These are phyloP conservation scores for Drosophila triauraria DNA, from an alignment of 1,140 invertebrate species.

Conservation along the genomic window DNA sequence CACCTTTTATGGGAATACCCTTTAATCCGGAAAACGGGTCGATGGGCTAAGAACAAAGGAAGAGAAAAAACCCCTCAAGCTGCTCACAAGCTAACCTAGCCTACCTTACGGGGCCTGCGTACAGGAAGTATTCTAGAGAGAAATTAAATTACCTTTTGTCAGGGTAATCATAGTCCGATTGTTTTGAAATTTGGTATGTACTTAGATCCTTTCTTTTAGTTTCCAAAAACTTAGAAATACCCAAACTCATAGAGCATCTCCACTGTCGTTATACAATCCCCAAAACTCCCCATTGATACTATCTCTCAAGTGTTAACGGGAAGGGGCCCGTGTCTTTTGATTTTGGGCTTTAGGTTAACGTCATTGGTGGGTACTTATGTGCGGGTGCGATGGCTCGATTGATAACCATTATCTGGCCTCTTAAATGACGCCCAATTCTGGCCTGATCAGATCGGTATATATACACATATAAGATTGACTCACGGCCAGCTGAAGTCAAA, in stretches of 20 bases:
- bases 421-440: conserved; percentile 12
- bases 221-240: neutral
- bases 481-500: conserved; percentile 35
- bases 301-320: conserved; percentile 35
- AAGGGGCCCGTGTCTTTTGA: conserved; percentile 32
- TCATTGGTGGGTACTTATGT: conserved; percentile 33
- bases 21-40: neutral
- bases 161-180: neutral
- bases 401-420: conserved; percentile 43
- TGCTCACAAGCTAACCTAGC: neutral
- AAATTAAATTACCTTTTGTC: neutral
- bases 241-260: conserved; percentile 1
- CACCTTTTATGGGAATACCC: conserved; percentile 28
- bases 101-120: neutral
- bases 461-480: conserved; percentile 19
- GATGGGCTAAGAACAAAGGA: neutral
- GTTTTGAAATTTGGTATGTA: neutral
- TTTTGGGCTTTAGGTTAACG: conserved; percentile 18
- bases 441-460: conserved; percentile 12
- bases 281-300: conserved; percentile 3
- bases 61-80: neutral
- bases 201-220: neutral
- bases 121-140: neutral
- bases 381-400: conserved; percentile 18
- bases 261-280: neutral